These are phyloP conservation scores for Diploscapter pachys DNA, from an alignment of 1,140 invertebrate genomes.

Conservation along the genomic window DNA sequence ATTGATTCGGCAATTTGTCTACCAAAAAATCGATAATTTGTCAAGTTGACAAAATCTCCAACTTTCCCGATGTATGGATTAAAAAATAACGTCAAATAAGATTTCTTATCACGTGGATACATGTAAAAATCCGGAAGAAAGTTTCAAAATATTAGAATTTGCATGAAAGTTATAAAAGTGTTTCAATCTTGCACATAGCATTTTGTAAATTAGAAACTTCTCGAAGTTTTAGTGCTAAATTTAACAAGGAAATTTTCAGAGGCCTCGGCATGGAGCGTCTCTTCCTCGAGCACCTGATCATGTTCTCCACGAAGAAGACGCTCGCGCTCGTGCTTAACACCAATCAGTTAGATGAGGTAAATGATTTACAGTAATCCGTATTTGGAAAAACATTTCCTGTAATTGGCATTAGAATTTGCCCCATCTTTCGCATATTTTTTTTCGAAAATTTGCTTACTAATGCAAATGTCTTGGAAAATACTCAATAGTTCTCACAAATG, in stretches of 20 bases:
- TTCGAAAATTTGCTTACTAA: no score
- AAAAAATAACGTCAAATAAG: background rate
- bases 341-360: conserved; percentile 46
- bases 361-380: no score
- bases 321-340: conserved; percentile 53
- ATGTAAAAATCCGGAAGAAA: background rate
- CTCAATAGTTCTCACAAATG: no score
- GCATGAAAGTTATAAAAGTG: background rate
- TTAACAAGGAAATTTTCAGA: conserved; percentile 22
- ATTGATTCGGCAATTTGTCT: no score
- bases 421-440: background rate
- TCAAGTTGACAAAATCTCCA: background rate
- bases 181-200: no score
- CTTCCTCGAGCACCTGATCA: conserved; percentile 50
- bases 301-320: conserved; percentile 46
- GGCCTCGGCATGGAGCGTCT: conserved; percentile 51
- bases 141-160: background rate
- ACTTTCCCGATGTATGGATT: background rate
- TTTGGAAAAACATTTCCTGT: no score
- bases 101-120: background rate
- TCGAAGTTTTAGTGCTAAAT: background rate
- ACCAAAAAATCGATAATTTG: background rate
- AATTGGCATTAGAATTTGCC: background rate
- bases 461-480: no score
- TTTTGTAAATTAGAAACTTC: background rate